Percentiles rank a stretch among this genome's conserved stretches.
Evolutionary conservation across 2,888 invertebrate genomes (phyloP).

Genomic region (Perdita meconis): DNA sequence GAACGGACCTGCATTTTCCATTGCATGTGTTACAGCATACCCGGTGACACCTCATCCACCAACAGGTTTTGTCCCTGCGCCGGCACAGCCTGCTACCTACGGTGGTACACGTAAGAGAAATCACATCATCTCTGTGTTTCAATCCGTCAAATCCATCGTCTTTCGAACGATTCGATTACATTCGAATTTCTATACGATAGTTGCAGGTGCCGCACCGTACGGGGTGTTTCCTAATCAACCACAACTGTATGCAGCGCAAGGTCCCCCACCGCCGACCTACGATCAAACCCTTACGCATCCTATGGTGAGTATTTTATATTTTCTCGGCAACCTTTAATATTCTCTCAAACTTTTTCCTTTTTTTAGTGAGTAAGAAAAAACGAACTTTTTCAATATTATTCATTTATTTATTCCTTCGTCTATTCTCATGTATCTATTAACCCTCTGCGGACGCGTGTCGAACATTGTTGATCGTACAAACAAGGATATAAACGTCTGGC

Average conservation of each 20-base stretch:
- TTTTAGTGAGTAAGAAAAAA: too few relatives aligned
- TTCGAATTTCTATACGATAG: conserved; percentile 77
- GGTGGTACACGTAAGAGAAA: conserved; percentile 76
- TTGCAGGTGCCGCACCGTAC: conserved; percentile 87
- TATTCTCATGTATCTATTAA: too few relatives aligned
- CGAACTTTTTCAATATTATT: too few relatives aligned
- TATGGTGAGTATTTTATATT: conserved; percentile 83
- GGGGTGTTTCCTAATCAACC: conserved; percentile 86
- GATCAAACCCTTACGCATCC: conserved; percentile 89
- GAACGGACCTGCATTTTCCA: conserved; percentile 69
- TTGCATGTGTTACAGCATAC: conserved; percentile 83
- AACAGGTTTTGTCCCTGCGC: conserved; percentile 83
- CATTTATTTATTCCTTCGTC: too few relatives aligned
- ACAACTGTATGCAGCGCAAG: conserved; percentile 89
- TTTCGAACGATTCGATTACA: neutral
- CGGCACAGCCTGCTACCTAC: conserved; percentile 82
- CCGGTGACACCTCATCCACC: conserved; percentile 83
- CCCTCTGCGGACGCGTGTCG: too few relatives aligned
- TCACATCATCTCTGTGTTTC: conserved; percentile 39
- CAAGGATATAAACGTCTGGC: too few relatives aligned
- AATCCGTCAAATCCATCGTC: conserved; percentile 4
- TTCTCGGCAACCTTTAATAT: too few relatives aligned
- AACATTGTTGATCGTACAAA: too few relatives aligned
- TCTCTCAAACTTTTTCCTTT: too few relatives aligned
- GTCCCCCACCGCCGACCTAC: conserved; percentile 88